These are phyloP conservation scores for Hirtodrosophila histrioides DNA, from an alignment of 2,888 invertebrate genomes.

Conservation along the genomic window DNA sequence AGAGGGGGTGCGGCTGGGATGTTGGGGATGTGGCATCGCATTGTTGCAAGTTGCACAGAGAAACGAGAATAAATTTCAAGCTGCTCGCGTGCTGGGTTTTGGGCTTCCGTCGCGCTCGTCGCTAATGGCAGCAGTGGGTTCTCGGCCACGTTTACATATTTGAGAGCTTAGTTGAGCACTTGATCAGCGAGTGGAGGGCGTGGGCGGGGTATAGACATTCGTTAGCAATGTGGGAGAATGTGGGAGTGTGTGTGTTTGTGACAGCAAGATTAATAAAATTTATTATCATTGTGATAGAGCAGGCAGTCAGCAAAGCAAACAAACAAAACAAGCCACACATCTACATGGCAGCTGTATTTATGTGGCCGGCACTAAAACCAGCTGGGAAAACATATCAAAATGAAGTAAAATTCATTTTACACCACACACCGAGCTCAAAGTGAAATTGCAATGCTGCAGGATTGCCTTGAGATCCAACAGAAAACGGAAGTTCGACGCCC, in stretches of 20 bases:
- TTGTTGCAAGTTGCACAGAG: slow-evolving; percentile 40
- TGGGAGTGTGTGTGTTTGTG: slow-evolving; percentile 40
- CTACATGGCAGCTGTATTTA: slow-evolving; percentile 55
- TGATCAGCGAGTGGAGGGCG: slow-evolving; percentile 52
- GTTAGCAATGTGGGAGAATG: slow-evolving; percentile 1
- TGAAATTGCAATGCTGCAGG: slow-evolving; percentile 69
- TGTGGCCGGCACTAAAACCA: slow-evolving; percentile 59
- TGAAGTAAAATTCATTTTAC: slow-evolving; percentile 78
- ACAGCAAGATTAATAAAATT: slow-evolving; percentile 76
- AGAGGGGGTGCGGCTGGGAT: background rate
- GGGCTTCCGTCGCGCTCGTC: slow-evolving; percentile 25
- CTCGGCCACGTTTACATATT: slow-evolving; percentile 56
- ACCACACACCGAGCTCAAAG: slow-evolving; percentile 54
- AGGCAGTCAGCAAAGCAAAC: slow-evolving; percentile 46
- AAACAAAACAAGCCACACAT: slow-evolving; percentile 55
- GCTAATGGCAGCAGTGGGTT: slow-evolving; percentile 32
- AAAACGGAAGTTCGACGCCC: slow-evolving; percentile 78
- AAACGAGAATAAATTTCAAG: slow-evolving; percentile 63
- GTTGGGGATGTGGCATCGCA: background rate
- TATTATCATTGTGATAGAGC: slow-evolving; percentile 76
- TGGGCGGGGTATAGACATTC: slow-evolving; percentile 14
- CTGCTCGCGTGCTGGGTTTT: slow-evolving; percentile 25
- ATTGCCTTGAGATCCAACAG: slow-evolving; percentile 56
- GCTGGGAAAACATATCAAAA: slow-evolving; percentile 76
- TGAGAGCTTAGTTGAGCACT: slow-evolving; percentile 58